Evolutionary conservation across 2,888 invertebrate genomes (phyloP).

Genomic region (Amorpha juglandis): DNA sequence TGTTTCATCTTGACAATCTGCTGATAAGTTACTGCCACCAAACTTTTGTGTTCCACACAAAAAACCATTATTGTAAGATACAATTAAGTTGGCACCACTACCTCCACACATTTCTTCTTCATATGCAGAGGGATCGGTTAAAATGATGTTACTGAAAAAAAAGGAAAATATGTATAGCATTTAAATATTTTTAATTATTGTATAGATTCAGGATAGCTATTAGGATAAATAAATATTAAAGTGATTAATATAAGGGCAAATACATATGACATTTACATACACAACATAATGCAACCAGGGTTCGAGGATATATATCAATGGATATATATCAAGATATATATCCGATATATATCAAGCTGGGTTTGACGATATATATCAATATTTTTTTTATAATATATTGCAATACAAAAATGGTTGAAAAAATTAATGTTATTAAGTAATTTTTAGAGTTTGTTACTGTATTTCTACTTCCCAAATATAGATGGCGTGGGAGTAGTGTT

Average conservation of each 20-base stretch:
- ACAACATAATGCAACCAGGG: too few species aligned
- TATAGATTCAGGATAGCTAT: neutral
- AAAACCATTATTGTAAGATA: conserved; percentile 86
- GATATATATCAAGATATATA: too few species aligned
- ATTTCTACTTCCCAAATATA: too few species aligned
- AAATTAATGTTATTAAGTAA: too few species aligned
- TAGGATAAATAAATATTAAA: neutral
- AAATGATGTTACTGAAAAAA: conserved; percentile 85
- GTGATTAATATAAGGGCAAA: conserved; percentile 12
- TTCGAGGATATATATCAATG: too few species aligned
- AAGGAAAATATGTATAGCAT: conserved; percentile 28
- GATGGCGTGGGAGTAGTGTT: too few species aligned
- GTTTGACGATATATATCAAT: too few species aligned
- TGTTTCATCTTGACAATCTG: conserved; percentile 84
- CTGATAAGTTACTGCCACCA: conserved; percentile 87
- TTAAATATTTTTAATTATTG: neutral
- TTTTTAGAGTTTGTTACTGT: too few species aligned
- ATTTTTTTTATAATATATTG: too few species aligned
- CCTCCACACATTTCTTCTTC: conserved; percentile 91
- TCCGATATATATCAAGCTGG: too few species aligned
- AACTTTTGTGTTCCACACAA: conserved; percentile 89
- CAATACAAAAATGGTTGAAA: too few species aligned
- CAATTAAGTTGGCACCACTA: conserved; percentile 84
- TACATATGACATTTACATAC: too few species aligned
- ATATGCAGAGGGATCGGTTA: conserved; percentile 92